These are phyloP conservation scores for Papilio demoleus DNA, from an alignment of 2,888 invertebrate species.

Conservation along the genomic window DNA sequence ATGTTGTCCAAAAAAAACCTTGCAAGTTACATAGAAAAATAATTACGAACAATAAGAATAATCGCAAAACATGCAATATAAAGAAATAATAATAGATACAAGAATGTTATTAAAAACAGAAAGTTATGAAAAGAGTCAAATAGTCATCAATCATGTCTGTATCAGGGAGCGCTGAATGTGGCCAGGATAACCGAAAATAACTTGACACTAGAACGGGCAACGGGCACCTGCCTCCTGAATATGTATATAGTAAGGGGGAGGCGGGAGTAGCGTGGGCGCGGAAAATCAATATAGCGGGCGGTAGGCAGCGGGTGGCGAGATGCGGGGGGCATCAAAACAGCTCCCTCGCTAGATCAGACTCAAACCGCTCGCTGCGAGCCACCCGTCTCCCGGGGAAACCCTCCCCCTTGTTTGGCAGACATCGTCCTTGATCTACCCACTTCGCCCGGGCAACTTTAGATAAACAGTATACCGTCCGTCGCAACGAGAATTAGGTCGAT, in stretches of 20 bases:
- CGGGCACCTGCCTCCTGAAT: conserved; percentile 66
- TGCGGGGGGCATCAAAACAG: conserved; percentile 73
- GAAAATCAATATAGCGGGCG: conserved; percentile 82
- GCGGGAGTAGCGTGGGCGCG: conserved; percentile 61
- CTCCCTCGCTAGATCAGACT: conserved; percentile 48
- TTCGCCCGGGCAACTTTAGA: conserved; percentile 76
- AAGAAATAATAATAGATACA: conserved; percentile 1
- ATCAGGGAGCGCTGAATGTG: conserved; percentile 57
- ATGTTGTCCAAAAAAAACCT: not conserved
- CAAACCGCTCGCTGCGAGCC: conserved; percentile 40
- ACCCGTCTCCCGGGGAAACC: conserved; percentile 75
- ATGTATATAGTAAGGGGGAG: conserved; percentile 76
- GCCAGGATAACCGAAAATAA: conserved; percentile 77
- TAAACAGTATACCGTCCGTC: conserved; percentile 79
- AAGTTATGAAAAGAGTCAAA: conserved; percentile 42
- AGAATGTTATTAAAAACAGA: conserved; percentile 10
- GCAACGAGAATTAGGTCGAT: conserved; percentile 78
- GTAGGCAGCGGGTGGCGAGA: conserved; percentile 53
- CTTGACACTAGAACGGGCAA: conserved; percentile 65
- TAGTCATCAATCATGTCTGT: conserved; percentile 70
- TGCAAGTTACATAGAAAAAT: too few species aligned
- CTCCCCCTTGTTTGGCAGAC: conserved; percentile 82
- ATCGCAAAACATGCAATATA: conserved; percentile 1
- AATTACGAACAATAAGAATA: not conserved
- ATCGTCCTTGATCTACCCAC: conserved; percentile 81